Conservation (phyloP, 2,113 vertebrate species). For the Anolis carolinensis region DNA sequence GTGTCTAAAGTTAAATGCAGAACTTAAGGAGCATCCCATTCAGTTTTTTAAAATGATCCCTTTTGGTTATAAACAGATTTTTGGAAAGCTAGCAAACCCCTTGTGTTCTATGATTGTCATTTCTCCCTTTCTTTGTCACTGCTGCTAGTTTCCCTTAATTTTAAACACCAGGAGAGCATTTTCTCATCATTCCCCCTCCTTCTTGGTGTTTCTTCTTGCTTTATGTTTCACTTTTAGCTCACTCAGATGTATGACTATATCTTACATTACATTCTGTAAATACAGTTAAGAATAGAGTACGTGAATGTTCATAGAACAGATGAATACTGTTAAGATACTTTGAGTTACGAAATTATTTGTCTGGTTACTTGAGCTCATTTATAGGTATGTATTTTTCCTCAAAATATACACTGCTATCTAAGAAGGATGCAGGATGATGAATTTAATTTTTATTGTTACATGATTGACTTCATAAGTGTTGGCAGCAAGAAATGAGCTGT, state of each 20-base stretch:
- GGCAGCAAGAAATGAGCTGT: conserved; percentile 42
- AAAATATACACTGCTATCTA: conserved; percentile 23
- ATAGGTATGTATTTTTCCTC: not conserved
- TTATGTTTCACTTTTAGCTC: not conserved
- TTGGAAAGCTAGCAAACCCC: conserved; percentile 54
- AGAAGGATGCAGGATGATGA: conserved; percentile 38
- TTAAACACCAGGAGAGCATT: conserved; percentile 1
- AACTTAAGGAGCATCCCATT: conserved; percentile 52
- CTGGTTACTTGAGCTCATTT: conserved; percentile 29
- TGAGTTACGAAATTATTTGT: conserved; percentile 27
- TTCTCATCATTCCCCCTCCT: not conserved
- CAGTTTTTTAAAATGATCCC: conserved; percentile 28
- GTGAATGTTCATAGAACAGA: conserved; percentile 15
- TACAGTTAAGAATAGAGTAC: not conserved
- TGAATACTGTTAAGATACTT: conserved; percentile 29
- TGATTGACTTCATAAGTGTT: conserved; percentile 49
- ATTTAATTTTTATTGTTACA: conserved; percentile 37
- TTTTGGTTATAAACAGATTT: conserved; percentile 33
- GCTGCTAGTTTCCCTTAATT: conserved; percentile 56
- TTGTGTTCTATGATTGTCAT: not conserved
- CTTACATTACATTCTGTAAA: conserved; percentile 22
- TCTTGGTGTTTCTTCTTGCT: not conserved
- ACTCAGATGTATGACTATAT: not conserved
- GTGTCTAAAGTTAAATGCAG: conserved; percentile 46
- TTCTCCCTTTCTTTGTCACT: conserved; percentile 20